Conservation (phyloP, 2,113 vertebrate species). For the Anhinga anhinga region DNA sequence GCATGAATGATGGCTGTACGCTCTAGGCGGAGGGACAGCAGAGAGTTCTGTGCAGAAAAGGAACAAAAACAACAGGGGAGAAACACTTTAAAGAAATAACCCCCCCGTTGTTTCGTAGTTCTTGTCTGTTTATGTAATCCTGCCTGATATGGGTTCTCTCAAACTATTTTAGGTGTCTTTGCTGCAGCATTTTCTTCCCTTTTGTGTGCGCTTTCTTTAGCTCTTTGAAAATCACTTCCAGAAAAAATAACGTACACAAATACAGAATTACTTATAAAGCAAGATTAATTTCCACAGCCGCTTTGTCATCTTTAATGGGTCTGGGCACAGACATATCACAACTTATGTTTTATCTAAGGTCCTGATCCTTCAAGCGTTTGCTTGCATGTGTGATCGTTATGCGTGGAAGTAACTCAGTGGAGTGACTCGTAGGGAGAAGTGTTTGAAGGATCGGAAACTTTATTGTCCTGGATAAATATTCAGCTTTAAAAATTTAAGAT, state of each 20-base stretch:
- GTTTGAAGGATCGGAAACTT: background rate
- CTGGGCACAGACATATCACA: background rate
- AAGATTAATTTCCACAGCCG: background rate
- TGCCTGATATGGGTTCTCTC: background rate
- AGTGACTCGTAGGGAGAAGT: background rate
- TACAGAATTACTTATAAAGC: background rate
- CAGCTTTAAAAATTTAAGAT: background rate
- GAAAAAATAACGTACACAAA: constrained; percentile 12
- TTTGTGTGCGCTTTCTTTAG: background rate
- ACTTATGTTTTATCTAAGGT: background rate
- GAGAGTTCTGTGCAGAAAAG: background rate
- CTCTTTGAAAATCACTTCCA: constrained; percentile 5
- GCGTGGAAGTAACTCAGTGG: background rate
- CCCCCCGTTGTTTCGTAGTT: background rate
- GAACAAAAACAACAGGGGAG: background rate
- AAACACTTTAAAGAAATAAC: background rate
- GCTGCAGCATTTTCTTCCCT: background rate
- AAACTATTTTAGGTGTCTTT: constrained; percentile 9
- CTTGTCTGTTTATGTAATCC: background rate
- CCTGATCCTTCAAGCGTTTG: background rate
- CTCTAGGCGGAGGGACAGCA: background rate
- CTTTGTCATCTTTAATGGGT: background rate
- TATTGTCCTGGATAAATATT: background rate
- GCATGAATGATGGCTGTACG: background rate
- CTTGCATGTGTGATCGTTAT: background rate